Percentiles rank a stretch among this genome's conserved stretches.
phyloP scores from a whole-genome alignment of 2,888 invertebrate genomes.

The Lycophotia porphyrea region DNA sequence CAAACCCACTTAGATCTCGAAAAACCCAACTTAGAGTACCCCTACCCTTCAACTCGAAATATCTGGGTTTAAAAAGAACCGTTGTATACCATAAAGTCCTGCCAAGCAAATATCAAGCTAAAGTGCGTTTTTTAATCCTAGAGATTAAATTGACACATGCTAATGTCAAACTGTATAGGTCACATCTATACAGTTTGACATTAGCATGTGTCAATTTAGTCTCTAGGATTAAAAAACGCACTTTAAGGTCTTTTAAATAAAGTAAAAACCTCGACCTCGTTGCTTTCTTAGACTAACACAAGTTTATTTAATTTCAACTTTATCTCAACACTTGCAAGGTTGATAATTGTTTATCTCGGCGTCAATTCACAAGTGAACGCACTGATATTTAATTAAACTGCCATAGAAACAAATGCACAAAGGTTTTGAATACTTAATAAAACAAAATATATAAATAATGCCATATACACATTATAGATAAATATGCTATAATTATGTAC shows the following conservation, averaged over 20 bases:
- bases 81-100: too few species aligned
- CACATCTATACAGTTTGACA: too few species aligned
- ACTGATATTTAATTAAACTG: background rate
- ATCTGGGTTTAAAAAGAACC: background rate
- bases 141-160: too few species aligned
- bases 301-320: slow-evolving; percentile 3
- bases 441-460: slow-evolving; percentile 23
- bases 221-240: too few species aligned
- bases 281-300: background rate
- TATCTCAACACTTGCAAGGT: background rate
- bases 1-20: background rate
- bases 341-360: background rate
- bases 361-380: background rate
- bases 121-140: too few species aligned
- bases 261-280: accelerated
- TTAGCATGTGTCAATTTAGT: too few species aligned
- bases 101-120: slow-evolving; percentile 24
- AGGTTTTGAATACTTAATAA: background rate
- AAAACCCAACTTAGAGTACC: too few species aligned
- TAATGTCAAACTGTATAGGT: too few species aligned
- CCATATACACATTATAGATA: slow-evolving; percentile 38
- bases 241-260: too few species aligned
- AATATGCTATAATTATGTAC: slow-evolving; percentile 30
- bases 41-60: background rate
- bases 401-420: slow-evolving; percentile 28